phyloP scores from a whole-genome alignment of 1,140 invertebrate genomes.

The Gonatopus flavifemur region DNA sequence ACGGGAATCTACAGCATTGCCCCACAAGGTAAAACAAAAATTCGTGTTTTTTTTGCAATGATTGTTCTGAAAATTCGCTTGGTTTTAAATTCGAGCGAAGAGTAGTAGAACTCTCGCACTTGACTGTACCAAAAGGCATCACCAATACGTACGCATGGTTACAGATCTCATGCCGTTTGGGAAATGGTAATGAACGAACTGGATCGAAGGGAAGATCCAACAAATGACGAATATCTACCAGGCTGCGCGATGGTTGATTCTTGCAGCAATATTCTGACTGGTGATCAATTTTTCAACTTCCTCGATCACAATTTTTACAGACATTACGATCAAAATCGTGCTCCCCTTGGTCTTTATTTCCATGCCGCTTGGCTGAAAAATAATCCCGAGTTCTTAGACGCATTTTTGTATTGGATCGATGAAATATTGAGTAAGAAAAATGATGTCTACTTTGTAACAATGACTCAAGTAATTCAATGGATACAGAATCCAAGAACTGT shows the following conservation, averaged over 20 bases:
- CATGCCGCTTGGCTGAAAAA: slow-evolving; percentile 95
- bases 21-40: slow-evolving; percentile 72
- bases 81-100: too few species aligned
- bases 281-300: slow-evolving; percentile 95
- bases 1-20: slow-evolving; percentile 90
- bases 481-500: slow-evolving; percentile 89
- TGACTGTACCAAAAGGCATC: too few species aligned
- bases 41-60: neutral
- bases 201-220: slow-evolving; percentile 88
- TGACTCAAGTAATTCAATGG: slow-evolving; percentile 96
- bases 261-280: slow-evolving; percentile 89
- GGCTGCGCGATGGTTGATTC: slow-evolving; percentile 97
- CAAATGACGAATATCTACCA: slow-evolving; percentile 87
- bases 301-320: slow-evolving; percentile 94
- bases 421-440: slow-evolving; percentile 84
- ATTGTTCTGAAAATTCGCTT: too few species aligned
- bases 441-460: slow-evolving; percentile 96
- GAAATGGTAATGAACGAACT: slow-evolving; percentile 98
- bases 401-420: slow-evolving; percentile 93
- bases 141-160: too few species aligned
- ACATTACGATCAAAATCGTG: slow-evolving; percentile 92
- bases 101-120: too few species aligned
- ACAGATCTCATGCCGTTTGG: slow-evolving; percentile 82
- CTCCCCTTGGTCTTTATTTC: slow-evolving; percentile 92
- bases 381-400: slow-evolving; percentile 90